These are phyloP conservation scores for Drosophila birchii DNA, from an alignment of 2,888 invertebrate species.

Conservation along the genomic window DNA sequence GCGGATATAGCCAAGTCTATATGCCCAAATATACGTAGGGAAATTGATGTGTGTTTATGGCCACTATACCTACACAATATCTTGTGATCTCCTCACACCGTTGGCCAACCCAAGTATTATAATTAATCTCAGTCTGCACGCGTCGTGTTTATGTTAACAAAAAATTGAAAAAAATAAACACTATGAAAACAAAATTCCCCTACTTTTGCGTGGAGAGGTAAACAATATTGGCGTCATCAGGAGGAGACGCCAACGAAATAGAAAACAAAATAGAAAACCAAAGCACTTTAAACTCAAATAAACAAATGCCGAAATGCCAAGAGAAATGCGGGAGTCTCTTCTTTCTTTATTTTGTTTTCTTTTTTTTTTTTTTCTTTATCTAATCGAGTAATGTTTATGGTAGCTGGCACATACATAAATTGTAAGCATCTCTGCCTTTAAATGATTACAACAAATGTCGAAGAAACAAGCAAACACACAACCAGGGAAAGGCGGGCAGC, in stretches of 20 bases:
- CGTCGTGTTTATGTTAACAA: slow-evolving; percentile 59
- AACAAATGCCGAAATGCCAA: slow-evolving; percentile 48
- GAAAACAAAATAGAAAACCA: slow-evolving; percentile 50
- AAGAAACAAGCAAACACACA: slow-evolving; percentile 20
- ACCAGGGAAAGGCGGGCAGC: slow-evolving; percentile 43
- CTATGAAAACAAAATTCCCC: slow-evolving; percentile 42
- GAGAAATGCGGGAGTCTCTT: slow-evolving; percentile 12
- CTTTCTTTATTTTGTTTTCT: background rate
- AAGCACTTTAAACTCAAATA: slow-evolving; percentile 67
- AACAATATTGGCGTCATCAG: slow-evolving; percentile 75
- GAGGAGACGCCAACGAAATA: slow-evolving; percentile 49
- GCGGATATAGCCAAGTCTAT: slow-evolving; percentile 23
- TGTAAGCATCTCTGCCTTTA: slow-evolving; percentile 36
- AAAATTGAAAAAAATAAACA: slow-evolving; percentile 22
- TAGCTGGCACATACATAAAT: slow-evolving; percentile 41
- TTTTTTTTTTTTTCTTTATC: slow-evolving; percentile 43
- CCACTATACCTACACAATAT: slow-evolving; percentile 25
- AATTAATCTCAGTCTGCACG: slow-evolving; percentile 64
- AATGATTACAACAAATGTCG: slow-evolving; percentile 55
- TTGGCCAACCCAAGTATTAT: slow-evolving; percentile 33
- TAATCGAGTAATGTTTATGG: slow-evolving; percentile 66
- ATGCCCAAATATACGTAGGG: slow-evolving; percentile 4
- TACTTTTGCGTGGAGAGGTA: slow-evolving; percentile 54
- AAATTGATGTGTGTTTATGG: slow-evolving; percentile 30
- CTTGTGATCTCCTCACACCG: slow-evolving; percentile 32